Evolutionary conservation across 2,888 invertebrate species (phyloP).

Genomic region (Steinernema hermaphroditum): DNA sequence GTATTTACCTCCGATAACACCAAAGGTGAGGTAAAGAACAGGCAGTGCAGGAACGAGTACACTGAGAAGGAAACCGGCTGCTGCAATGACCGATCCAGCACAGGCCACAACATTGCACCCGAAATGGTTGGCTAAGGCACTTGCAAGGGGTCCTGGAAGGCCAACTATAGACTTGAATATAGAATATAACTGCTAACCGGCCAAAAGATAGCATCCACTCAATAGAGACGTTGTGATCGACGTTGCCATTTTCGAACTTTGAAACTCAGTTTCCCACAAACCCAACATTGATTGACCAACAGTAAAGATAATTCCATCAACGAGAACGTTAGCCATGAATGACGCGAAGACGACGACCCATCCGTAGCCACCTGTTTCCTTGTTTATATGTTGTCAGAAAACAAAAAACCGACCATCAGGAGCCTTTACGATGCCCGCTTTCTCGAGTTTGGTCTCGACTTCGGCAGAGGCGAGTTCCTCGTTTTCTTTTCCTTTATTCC

Average conservation of each 20-base stretch:
- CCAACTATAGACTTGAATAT: too few species aligned
- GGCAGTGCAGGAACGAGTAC: constrained; percentile 74
- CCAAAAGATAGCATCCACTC: constrained; percentile 90
- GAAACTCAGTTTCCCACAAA: constrained; percentile 74
- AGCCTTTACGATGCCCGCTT: constrained; percentile 55
- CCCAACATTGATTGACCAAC: constrained; percentile 68
- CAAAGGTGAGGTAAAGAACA: constrained; percentile 83
- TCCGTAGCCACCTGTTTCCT: constrained; percentile 75
- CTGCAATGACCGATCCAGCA: constrained; percentile 77
- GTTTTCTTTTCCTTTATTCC: not conserved
- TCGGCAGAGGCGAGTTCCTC: not conserved
- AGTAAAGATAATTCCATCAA: constrained; percentile 78
- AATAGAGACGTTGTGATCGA: constrained; percentile 93
- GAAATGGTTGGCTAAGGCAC: constrained; percentile 89
- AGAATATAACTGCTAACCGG: constrained; percentile 73
- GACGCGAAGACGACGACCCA: constrained; percentile 94
- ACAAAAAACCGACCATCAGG: constrained; percentile 56
- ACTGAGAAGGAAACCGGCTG: constrained; percentile 79
- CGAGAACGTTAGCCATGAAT: constrained; percentile 95
- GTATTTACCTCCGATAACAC: constrained; percentile 78
- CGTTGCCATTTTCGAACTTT: constrained; percentile 72
- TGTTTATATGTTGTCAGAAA: not conserved
- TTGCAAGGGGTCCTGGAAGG: constrained; percentile 88
- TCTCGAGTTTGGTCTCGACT: constrained; percentile 44
- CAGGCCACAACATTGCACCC: constrained; percentile 90